These are phyloP conservation scores for Bothrops alternatus DNA, from an alignment of 2,797 vertebrate species.

Conservation along the genomic window DNA sequence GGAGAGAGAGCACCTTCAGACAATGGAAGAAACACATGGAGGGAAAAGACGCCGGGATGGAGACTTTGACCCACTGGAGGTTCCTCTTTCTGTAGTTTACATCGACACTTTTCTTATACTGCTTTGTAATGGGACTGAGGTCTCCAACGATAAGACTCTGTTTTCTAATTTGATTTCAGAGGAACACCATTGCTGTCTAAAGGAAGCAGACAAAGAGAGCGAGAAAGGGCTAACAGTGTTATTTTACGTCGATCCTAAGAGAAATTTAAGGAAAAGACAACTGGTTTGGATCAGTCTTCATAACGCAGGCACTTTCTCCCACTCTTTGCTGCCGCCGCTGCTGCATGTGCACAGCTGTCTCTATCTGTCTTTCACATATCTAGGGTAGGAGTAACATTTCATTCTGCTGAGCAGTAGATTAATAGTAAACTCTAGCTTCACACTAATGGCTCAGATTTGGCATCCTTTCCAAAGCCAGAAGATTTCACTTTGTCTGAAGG, in stretches of 20 bases:
- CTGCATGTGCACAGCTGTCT: slow-evolving; percentile 3
- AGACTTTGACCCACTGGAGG: slow-evolving; percentile 19
- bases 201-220: slow-evolving; percentile 19
- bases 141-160: slow-evolving; percentile 45
- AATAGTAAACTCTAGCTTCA: background rate
- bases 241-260: slow-evolving; percentile 28
- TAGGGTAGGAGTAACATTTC: background rate
- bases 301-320: slow-evolving; percentile 45
- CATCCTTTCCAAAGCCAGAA: background rate
- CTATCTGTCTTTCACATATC: slow-evolving; percentile 3
- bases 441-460: background rate
- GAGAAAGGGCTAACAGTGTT: background rate
- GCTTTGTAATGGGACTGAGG: slow-evolving; percentile 30
- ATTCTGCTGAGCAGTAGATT: background rate
- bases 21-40: background rate
- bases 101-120: slow-evolving; percentile 53
- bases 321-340: slow-evolving; percentile 35
- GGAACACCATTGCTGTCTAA: slow-evolving; percentile 12
- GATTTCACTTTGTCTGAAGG: background rate
- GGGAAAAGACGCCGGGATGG: slow-evolving; percentile 35
- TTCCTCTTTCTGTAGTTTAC: slow-evolving; percentile 52
- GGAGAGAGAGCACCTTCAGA: slow-evolving; percentile 45
- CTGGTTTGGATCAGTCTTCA: slow-evolving; percentile 34
- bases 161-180: slow-evolving; percentile 33
- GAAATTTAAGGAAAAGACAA: slow-evolving; percentile 44